phyloP scores from a whole-genome alignment of 2,113 vertebrate genomes.

The Neogobius melanostomus region DNA sequence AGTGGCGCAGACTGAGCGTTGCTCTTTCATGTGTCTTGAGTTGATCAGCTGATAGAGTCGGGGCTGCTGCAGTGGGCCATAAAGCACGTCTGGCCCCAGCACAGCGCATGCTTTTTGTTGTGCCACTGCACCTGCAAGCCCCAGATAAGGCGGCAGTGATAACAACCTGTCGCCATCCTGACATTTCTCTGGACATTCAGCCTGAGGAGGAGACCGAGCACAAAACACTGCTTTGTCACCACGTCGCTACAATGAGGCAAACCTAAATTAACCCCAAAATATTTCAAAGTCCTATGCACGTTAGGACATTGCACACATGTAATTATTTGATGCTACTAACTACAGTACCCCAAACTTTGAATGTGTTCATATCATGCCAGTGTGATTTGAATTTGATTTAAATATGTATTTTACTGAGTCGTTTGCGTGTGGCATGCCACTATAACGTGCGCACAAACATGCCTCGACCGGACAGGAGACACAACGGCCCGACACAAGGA shows the following conservation, averaged over 20 bases:
- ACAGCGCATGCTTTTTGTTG: constrained; percentile 54
- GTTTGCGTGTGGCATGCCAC: too few relatives aligned
- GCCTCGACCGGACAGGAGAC: too few relatives aligned
- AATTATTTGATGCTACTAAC: background rate
- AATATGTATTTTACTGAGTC: constrained; percentile 35
- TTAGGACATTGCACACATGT: background rate
- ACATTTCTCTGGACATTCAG: constrained; percentile 73
- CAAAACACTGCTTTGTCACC: constrained; percentile 28
- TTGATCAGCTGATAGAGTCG: constrained; percentile 54
- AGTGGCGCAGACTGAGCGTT: constrained; percentile 19
- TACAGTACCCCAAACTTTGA: background rate
- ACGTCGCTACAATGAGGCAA: constrained; percentile 28
- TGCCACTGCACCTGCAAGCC: constrained; percentile 64
- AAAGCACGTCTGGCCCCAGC: constrained; percentile 46
- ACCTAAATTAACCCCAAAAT: constrained; percentile 13
- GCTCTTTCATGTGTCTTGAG: constrained; percentile 35
- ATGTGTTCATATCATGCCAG: constrained; percentile 13
- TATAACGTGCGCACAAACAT: too few relatives aligned
- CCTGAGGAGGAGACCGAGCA: constrained; percentile 27
- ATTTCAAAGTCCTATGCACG: constrained; percentile 13
- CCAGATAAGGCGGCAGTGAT: constrained; percentile 73
- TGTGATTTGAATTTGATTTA: constrained; percentile 21
- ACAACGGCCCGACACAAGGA: too few relatives aligned
- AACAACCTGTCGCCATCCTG: constrained; percentile 70
- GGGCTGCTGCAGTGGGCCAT: constrained; percentile 45